Base-by-base conservation (phyloP, 2,888 invertebrate species). In the Iphiclides podalirius region DNA sequence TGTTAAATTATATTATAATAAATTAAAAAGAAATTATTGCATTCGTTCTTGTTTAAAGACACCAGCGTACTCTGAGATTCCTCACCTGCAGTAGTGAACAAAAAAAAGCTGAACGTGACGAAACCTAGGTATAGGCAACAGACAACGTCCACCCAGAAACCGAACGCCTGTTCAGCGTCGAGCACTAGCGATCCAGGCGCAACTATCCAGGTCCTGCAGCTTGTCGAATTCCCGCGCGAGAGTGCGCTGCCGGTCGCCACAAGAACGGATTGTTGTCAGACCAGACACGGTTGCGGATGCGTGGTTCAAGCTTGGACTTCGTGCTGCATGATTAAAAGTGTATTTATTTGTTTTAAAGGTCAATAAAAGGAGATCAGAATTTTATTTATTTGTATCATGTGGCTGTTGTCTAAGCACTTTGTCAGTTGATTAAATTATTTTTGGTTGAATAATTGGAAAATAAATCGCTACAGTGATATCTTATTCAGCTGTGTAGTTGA, bases 221-320 rank as follows among this genome's bases (percentile, higher is more conserved):
- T 88, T 86, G 67, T 94, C 94, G 69, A 94, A 94, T 70, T 94
- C 94, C 12, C 85, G 79, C 4, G 91, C 91, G 26, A 96, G 90
- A 7, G 92, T 90, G 4, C 91, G 80, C 71, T 94, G 93, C 39
- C 92, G 87, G 0, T 92, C 93, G 8, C 90, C 86, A 44, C 94
- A 93, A 0, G 96, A 94, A 36, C 97, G 83, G 48, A 97, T 95
- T 0, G 96, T 96, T 1, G 94, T 91, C 1, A 97, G 79, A 0
- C 97, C 97, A 59, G 94, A 92, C 1, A 97, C 89, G 0, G 95
- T 94, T 0, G 95, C 94, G 53, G 93, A 94, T 12, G 96, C 81
- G 72, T 97, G 96, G 44, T 94, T 93, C 65, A 96, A 94, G 0
- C 97, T 94, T 9, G 96, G 96, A 62, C 96, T 96, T 44, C 96